Base-by-base conservation (phyloP, 2,888 invertebrate genomes). In the Alloscopus bannaensis region DNA sequence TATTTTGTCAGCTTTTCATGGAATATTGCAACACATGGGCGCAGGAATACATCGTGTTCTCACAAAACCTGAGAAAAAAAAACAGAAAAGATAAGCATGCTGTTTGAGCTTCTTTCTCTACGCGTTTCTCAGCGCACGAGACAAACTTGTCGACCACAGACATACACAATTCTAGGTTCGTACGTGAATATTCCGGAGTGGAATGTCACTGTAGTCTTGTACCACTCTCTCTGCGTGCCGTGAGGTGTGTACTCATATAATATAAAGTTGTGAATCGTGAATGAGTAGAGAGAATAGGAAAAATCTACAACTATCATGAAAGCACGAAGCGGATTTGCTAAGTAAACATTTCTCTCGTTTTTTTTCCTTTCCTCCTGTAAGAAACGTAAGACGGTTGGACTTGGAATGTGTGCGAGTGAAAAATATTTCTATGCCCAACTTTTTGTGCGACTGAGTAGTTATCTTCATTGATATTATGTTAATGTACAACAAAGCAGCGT, bases 261-360 rank as follows among this genome's bases (percentile, higher is more conserved):
- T n/a, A n/a, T n/a, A n/a, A n/a, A n/a, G n/a, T n/a, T n/a, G n/a
- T n/a, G n/a, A n/a, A n/a, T n/a, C n/a, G n/a, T n/a, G n/a, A n/a
- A n/a, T n/a, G n/a, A n/a, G n/a, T n/a, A n/a, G n/a, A n/a, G n/a
- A n/a, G n/a, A n/a, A n/a, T n/a, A n/a, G n/a, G n/a, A n/a, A n/a
- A n/a, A n/a, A n/a, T n/a, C n/a, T n/a, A n/a, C n/a, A n/a, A n/a
- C n/a, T n/a, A n/a, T n/a, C n/a, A n/a, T n/a, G n/a, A n/a, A n/a
- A n/a, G n/a, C n/a, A n/a, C 8, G 55, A 16, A 76, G 52, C 52
- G 71, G 78, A 79, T 71, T 79, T 71, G 47, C 71, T 50, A 59
- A 79, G 78, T 60, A 79, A 79, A 79, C 66, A 79, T 71, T 71
- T 60, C 70, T 52, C 57, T 55, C 2, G 20, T 11, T 22, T 55